phyloP scores from a whole-genome alignment of 2,113 vertebrate genomes.

The Tachuris rubrigastra region DNA sequence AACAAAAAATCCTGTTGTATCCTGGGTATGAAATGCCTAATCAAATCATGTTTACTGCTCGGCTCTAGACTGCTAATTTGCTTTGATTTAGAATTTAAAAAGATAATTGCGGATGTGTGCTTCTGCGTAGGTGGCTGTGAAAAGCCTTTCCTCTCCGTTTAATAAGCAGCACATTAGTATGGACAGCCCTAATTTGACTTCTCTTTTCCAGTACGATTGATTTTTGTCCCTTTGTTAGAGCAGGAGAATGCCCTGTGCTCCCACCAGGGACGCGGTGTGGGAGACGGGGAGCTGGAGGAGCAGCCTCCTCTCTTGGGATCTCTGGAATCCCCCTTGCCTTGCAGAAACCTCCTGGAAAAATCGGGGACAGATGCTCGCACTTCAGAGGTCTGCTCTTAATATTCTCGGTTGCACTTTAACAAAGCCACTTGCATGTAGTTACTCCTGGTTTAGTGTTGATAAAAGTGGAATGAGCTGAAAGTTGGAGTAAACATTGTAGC shows the following conservation, averaged over 20 bases:
- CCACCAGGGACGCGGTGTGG: fast-evolving
- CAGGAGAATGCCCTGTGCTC: fast-evolving
- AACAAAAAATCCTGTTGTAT: neutral
- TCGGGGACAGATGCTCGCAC: neutral
- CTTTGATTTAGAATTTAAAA: conserved; percentile 53
- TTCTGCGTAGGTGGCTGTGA: neutral
- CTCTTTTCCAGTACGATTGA: neutral
- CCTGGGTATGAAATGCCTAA: conserved; percentile 27
- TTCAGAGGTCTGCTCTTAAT: neutral
- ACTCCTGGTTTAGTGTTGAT: neutral
- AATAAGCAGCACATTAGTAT: neutral
- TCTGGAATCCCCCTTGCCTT: neutral
- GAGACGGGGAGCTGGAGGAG: neutral
- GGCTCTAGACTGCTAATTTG: neutral
- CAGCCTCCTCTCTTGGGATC: neutral
- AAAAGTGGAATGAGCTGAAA: neutral
- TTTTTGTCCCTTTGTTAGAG: neutral
- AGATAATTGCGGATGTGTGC: conserved; percentile 14
- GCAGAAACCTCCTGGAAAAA: neutral
- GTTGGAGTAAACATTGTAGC: neutral
- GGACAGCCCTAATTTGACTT: neutral
- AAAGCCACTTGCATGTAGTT: neutral
- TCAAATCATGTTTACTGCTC: conserved; percentile 54
- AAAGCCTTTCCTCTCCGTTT: neutral
- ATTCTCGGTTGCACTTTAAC: neutral